phyloP scores from a whole-genome alignment of 2,797 vertebrate genomes.

The Onychomys arenicola region DNA sequence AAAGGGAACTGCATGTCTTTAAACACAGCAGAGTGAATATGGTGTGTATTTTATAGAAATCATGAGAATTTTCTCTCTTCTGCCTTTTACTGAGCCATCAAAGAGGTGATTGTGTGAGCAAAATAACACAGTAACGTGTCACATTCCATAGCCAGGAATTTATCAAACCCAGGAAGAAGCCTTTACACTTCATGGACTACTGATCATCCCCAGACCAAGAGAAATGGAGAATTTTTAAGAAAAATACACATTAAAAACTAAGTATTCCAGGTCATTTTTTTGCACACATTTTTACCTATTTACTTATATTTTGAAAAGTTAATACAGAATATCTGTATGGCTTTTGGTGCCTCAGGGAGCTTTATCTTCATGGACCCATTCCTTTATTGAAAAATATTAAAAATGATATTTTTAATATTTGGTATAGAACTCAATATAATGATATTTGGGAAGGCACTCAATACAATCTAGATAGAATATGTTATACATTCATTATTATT shows the following conservation, averaged over 20 bases:
- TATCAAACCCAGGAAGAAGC: constrained; percentile 58
- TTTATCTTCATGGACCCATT: background rate
- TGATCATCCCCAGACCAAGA: constrained; percentile 7
- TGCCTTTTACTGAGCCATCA: constrained; percentile 62
- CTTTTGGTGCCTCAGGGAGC: background rate
- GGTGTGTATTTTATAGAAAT: constrained; percentile 55
- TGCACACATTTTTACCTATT: background rate
- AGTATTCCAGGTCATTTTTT: background rate
- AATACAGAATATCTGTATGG: background rate
- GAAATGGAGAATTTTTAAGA: constrained; percentile 55
- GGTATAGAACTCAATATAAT: background rate
- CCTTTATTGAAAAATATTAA: background rate
- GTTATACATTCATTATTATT: background rate
- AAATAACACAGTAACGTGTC: constrained; percentile 57
- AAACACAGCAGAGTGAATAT: constrained; percentile 40
- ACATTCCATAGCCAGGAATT: constrained; percentile 51
- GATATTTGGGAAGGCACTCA: background rate
- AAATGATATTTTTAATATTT: background rate
- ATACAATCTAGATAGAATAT: background rate
- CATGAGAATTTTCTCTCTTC: constrained; percentile 55
- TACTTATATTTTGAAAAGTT: background rate
- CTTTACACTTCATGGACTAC: constrained; percentile 33
- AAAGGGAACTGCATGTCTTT: constrained; percentile 63
- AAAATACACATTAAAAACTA: constrained; percentile 46
- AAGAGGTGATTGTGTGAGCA: constrained; percentile 66